Percentiles rank a stretch among this genome's conserved stretches.
phyloP scores from a whole-genome alignment of 1,140 invertebrate species.

The Calephelis virginiensis region DNA sequence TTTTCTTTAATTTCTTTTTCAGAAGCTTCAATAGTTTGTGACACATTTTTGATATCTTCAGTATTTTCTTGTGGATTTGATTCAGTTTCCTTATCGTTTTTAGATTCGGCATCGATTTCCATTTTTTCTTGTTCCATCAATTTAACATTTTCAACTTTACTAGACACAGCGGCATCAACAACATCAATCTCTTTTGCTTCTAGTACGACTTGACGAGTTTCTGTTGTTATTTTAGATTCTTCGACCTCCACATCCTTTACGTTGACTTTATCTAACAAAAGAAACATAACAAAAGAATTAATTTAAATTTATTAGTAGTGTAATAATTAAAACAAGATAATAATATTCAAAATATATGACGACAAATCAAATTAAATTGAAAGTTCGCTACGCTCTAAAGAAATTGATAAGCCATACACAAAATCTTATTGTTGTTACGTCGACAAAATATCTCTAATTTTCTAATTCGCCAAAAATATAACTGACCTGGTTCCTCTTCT shows the following conservation, averaged over 20 bases:
- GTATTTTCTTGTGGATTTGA: neutral
- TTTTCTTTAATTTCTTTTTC: slow-evolving; percentile 19
- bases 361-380: too few species aligned
- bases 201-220: neutral
- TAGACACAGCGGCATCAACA: neutral
- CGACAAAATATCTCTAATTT: too few species aligned
- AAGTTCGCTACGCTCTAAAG: too few species aligned
- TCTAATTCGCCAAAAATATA: too few species aligned
- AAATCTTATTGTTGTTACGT: too few species aligned
- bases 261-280: neutral
- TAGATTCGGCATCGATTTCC: neutral
- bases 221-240: neutral
- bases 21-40: slow-evolving; percentile 13
- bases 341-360: too few species aligned
- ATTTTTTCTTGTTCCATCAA: slow-evolving; percentile 11
- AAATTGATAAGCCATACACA: too few species aligned
- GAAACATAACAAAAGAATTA: neutral
- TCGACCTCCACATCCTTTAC: neutral
- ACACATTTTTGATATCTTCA: neutral
- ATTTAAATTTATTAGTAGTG: too few species aligned
- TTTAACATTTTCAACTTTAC: neutral
- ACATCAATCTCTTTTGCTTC: neutral
- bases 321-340: too few species aligned
- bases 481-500: neutral
- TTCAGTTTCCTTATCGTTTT: neutral